Evolutionary conservation across 2,797 vertebrate genomes (phyloP).

Genomic region (Takifugu rubripes): DNA sequence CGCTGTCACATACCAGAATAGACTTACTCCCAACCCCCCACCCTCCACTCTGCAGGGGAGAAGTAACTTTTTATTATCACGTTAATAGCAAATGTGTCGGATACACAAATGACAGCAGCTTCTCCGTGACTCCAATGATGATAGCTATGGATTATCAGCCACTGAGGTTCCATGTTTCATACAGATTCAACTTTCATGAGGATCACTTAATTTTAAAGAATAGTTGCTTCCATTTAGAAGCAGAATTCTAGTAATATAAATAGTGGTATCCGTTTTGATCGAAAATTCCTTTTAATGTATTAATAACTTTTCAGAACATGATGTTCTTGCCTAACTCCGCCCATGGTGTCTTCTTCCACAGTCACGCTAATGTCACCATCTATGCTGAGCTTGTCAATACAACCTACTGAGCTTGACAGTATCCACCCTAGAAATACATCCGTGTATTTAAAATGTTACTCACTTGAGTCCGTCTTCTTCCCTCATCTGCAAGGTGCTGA

Average conservation of each 20-base stretch:
- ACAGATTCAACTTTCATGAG: no score
- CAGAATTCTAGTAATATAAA: neutral
- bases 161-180: no score
- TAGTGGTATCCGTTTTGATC: neutral
- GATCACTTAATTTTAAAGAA: neutral
- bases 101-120: neutral
- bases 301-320: no score
- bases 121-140: no score
- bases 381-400: no score
- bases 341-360: no score
- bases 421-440: neutral
- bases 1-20: neutral
- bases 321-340: no score
- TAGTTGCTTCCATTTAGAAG: neutral
- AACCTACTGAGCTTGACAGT: no score
- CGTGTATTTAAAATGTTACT: conserved; percentile 38
- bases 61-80: neutral
- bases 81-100: neutral
- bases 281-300: no score
- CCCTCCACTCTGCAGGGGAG: neutral
- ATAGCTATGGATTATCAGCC: no score
- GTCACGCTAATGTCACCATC: no score
- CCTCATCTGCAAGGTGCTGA: conserved; percentile 84
- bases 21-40: neutral
- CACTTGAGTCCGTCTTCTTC: conserved; percentile 80